Base-by-base conservation (phyloP, 2,113 vertebrate species). In the Alligator mississippiensis region DNA sequence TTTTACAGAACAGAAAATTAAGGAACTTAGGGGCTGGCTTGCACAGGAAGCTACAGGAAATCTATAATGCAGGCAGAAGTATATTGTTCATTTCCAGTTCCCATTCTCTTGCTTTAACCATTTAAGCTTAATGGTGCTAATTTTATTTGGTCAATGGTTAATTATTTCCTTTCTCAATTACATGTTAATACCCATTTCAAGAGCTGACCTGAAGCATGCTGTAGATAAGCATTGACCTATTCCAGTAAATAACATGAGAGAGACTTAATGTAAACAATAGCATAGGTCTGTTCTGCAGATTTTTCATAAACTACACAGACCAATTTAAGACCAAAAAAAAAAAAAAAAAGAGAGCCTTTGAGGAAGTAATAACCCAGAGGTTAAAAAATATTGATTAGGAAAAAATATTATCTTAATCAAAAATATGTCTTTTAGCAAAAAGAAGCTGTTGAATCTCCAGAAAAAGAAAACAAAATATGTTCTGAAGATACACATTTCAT, bases 321-420 rank as follows among this genome's bases (percentile, higher is more conserved):
- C 95, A 95, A 97, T 97, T 97, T 95, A 96, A 74, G 93, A 95
- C 74, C 47, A 47, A 9, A 47, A 47, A 47, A 84, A 93, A 47
- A 9, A 47, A 47, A 47, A 84, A 93, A 95, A 97, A 95, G 93
- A 95, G 59, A 95, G 84, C 96, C 95, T 97, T 97, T 97, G 95
- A 98, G 94, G 96, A 98, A 97, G 94, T 96, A 98, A 98, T 98
- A 98, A 97, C 96, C 96, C 95, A 98, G 96, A 96, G 97, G 97
- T 98, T 96, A 94, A 98, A 97, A 98, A 98, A 97, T 97, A 98
- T 98, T 97, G 98, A 98, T 98, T 97, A 98, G 90, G 96, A 95
- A 94, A 97, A 98, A 97, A 97, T 96, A 97, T 98, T 97, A 98
- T 97, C 97, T 97, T 98, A 98, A 98, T 97, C 96, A 97, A 97